Conservation (phyloP, 2,888 invertebrate genomes). For the Cosmorhoe ocellata region DNA sequence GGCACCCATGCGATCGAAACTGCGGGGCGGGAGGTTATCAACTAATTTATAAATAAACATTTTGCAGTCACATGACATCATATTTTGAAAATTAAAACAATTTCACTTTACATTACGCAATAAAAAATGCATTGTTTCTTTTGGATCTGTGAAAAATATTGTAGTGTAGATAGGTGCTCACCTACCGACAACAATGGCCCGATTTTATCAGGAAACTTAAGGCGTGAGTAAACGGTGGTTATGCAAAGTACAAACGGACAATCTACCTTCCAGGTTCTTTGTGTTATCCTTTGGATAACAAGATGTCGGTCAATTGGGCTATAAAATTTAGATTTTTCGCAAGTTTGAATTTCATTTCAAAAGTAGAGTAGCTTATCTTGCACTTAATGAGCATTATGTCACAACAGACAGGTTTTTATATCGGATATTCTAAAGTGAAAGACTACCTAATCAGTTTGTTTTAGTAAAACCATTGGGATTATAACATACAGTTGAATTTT, state of each 20-base stretch:
- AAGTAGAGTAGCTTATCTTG: not conserved
- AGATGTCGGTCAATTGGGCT: constrained; percentile 11
- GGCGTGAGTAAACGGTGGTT: constrained; percentile 12
- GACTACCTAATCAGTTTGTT: too few relatives aligned
- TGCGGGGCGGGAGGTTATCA: too few relatives aligned
- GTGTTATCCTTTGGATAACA: constrained; percentile 6
- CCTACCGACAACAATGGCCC: constrained; percentile 16
- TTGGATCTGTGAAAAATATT: constrained; percentile 21
- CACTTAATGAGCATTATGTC: not conserved
- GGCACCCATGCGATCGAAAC: too few relatives aligned
- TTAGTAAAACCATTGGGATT: too few relatives aligned
- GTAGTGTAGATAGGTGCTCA: too few relatives aligned
- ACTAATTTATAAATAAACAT: not conserved
- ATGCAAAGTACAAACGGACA: not conserved
- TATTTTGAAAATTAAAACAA: not conserved
- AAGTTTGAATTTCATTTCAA: constrained; percentile 5
- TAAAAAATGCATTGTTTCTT: constrained; percentile 32
- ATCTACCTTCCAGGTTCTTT: constrained; percentile 4
- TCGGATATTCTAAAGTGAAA: not conserved
- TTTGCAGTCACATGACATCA: constrained; percentile 4
- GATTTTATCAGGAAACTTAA: constrained; percentile 8
- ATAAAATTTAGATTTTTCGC: constrained; percentile 8
- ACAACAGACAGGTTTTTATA: not conserved
- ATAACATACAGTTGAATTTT: too few relatives aligned
- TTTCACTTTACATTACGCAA: constrained; percentile 5